These are phyloP conservation scores for Tortrix viridana DNA, from an alignment of 2,888 invertebrate genomes.

Conservation along the genomic window DNA sequence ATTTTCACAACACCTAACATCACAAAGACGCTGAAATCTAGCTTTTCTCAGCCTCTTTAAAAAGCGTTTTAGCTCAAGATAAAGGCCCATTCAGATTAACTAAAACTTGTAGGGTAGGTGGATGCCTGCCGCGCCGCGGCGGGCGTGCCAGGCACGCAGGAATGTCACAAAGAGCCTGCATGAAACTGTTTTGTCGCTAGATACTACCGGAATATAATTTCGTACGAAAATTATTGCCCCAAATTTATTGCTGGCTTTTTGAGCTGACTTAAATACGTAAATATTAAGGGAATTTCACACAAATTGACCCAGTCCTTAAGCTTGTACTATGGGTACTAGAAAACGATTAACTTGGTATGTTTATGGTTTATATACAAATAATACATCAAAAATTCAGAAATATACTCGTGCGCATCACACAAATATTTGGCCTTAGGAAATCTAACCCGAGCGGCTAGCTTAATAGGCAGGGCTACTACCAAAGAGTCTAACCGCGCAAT, in stretches of 20 bases:
- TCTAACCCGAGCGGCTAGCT: too few relatives aligned
- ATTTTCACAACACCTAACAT: too few relatives aligned
- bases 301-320: too few relatives aligned
- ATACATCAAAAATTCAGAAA: too few relatives aligned
- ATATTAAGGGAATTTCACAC: too few relatives aligned
- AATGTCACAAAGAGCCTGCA: conserved; percentile 11
- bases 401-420: too few relatives aligned
- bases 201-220: conserved; percentile 7
- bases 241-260: conserved; percentile 2
- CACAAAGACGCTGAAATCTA: neutral
- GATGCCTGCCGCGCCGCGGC: conserved; percentile 11
- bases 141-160: neutral
- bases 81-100: conserved; percentile 7
- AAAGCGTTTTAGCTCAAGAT: neutral
- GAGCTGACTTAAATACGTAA: neutral
- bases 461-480: too few relatives aligned
- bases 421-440: too few relatives aligned
- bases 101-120: neutral
- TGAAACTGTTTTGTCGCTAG: neutral
- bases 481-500: too few relatives aligned
- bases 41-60: neutral
- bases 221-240: conserved; percentile 12
- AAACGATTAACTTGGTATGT: too few relatives aligned
- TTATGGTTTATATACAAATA: too few relatives aligned
- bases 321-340: too few relatives aligned